Evolutionary conservation across 2,888 invertebrate genomes (phyloP), one percentile per base, ranked within the genome.

Genomic region (Pristionchus arcanus): DNA sequence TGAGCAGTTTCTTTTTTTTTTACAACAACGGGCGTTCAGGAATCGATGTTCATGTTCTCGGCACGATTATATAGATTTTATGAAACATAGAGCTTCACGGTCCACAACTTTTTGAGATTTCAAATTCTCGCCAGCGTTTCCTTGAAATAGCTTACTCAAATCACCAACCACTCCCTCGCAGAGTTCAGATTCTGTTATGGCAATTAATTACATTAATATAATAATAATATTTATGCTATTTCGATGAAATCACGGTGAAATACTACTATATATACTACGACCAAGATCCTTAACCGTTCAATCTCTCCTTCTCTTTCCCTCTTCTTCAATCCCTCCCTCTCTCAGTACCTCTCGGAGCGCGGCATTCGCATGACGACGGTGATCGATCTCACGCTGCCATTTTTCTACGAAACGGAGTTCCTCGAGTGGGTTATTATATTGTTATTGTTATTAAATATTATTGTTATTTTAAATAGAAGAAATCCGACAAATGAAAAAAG

Each of bases 321-420:
- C 28, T 68, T 53, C 9, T 7, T 15, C 49, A 7, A 11, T 53
- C 49, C 49, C 15, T 53, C 55, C 19, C 16, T 55, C 15, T 19
- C 21, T 9, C 81, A 81, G 55, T 53, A 88, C 7, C 55, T 88
- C 53, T 74, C 71, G 19, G 31, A 16, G 37, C 74, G 25, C n/a
- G 87, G 87, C 42, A 53, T 74, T 25, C 31, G 74, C 15, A 34
- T 88, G 31, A 59, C 74, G 21, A 59, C 55, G 21, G 87, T 88
- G n/a, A 63, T 88, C 55, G 87, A 88, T n/a, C 87, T 88, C 71
- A 88, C 87, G 21, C 87, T 88, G 9, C 87, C 87, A 3, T 59
- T 37, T 13, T 88, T 88, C 74, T 88, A 88, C 55, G 74, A 88
- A 16, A 71, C 71, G 1, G 74, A 74, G 21, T 28, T 55, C 7